Conservation (phyloP, 2,888 invertebrate genomes). For the Polia nebulosa region DNA sequence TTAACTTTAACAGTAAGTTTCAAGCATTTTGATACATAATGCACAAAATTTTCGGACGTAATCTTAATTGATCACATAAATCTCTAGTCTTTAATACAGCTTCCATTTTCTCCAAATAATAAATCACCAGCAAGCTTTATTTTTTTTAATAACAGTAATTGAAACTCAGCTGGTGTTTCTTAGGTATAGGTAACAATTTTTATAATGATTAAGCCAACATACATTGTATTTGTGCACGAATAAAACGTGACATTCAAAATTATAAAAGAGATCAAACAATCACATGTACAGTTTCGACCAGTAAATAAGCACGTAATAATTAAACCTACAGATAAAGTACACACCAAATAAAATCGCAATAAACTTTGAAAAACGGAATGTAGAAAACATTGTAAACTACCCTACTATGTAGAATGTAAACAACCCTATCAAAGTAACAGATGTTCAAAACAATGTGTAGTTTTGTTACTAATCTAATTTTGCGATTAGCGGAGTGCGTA, state of each 20-base stretch:
- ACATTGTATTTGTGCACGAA: constrained; percentile 34
- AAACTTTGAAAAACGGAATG: constrained; percentile 24
- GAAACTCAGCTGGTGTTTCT: constrained; percentile 14
- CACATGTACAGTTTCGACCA: constrained; percentile 7
- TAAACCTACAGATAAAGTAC: constrained; percentile 12
- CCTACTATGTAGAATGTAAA: constrained; percentile 38
- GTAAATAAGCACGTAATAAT: constrained; percentile 18
- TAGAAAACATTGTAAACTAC: constrained; percentile 41
- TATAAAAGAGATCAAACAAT: constrained; percentile 30
- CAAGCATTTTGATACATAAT: constrained; percentile 48
- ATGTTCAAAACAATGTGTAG: constrained; percentile 29
- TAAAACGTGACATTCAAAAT: constrained; percentile 26
- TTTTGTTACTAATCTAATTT: constrained; percentile 41
- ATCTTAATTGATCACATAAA: constrained; percentile 36
- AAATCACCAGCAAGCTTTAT: constrained; percentile 18
- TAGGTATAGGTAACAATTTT: constrained; percentile 17
- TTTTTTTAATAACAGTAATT: constrained; percentile 16
- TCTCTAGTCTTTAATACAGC: constrained; percentile 18
- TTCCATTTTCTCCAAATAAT: constrained; percentile 13
- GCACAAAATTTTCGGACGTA: constrained; percentile 53
- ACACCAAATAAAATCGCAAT: constrained; percentile 27
- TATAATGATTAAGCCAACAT: constrained; percentile 24
- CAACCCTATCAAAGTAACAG: constrained; percentile 33
- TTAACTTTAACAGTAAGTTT: constrained; percentile 46
- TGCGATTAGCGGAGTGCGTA: constrained; percentile 50